Conservation (phyloP, 2,113 vertebrate species). For the Melanerpes formicivorus region DNA sequence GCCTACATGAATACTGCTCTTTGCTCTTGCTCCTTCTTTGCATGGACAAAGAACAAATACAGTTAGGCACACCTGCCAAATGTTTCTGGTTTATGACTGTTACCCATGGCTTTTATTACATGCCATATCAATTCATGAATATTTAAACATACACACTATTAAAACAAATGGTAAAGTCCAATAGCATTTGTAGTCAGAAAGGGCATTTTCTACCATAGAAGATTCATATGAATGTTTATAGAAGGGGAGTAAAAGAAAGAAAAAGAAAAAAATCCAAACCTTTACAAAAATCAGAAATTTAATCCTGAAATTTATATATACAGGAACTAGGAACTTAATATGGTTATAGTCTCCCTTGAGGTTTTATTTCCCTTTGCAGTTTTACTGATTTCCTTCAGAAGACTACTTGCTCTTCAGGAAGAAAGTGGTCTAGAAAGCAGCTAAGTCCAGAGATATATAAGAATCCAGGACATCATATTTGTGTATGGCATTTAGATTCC, state of each 20-base stretch:
- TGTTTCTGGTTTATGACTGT: neutral
- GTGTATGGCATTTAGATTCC: neutral
- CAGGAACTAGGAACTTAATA: neutral
- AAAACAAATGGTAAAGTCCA: neutral
- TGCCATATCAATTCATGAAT: neutral
- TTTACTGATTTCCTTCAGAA: neutral
- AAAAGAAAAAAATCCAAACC: neutral
- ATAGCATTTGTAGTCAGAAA: neutral
- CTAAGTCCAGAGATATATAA: neutral
- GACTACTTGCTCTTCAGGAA: neutral
- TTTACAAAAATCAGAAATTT: neutral
- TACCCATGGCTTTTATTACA: neutral
- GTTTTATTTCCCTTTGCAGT: slow-evolving; percentile 15
- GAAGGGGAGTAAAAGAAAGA: neutral
- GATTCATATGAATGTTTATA: neutral
- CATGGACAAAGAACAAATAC: neutral
- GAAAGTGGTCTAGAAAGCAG: neutral
- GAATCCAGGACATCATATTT: neutral
- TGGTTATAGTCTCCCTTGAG: neutral
- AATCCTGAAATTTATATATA: neutral
- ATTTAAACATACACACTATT: neutral
- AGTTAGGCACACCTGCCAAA: neutral
- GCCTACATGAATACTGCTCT: neutral
- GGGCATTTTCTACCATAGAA: neutral
- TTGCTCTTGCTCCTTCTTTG: neutral